A percentile compares a stretch with the other conserved stretches of the same genome.
Conservation (phyloP, 2,888 invertebrate species). For the Diachrysia chrysitis region DNA sequence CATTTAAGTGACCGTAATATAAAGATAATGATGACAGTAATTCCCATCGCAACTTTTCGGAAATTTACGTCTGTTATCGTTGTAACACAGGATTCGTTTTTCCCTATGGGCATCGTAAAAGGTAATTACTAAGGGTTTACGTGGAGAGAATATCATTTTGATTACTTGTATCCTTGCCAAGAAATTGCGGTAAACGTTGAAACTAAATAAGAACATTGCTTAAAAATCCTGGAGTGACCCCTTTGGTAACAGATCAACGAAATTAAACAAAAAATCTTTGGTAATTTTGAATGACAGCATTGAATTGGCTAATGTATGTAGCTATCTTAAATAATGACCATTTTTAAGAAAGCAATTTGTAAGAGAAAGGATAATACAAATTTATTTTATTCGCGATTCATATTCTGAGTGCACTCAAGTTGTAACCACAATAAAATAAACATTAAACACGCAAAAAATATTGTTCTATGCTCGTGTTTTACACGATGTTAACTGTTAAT, state of each 20-base stretch:
- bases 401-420: neutral
- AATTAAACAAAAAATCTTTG: no score
- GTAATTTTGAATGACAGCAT: no score
- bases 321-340: no score
- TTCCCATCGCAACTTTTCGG: neutral
- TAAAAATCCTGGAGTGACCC: no score
- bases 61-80: neutral
- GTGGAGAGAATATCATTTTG: conserved; percentile 1
- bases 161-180: neutral
- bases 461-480: conserved; percentile 11
- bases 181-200: neutral
- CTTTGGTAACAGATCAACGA: no score
- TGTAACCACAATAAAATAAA: conserved; percentile 7
- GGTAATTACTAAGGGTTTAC: conserved; percentile 2
- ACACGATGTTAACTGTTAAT: conserved; percentile 22
- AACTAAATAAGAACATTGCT: neutral
- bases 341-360: no score
- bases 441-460: conserved; percentile 11
- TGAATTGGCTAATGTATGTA: no score
- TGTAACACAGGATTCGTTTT: neutral
- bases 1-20: neutral
- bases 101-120: neutral
- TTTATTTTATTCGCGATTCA: neutral
- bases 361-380: neutral
- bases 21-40: neutral